Evolutionary conservation across 2,888 invertebrate genomes (phyloP), one percentile per base, ranked within the genome.

Genomic region (Nemoura dubitans): DNA sequence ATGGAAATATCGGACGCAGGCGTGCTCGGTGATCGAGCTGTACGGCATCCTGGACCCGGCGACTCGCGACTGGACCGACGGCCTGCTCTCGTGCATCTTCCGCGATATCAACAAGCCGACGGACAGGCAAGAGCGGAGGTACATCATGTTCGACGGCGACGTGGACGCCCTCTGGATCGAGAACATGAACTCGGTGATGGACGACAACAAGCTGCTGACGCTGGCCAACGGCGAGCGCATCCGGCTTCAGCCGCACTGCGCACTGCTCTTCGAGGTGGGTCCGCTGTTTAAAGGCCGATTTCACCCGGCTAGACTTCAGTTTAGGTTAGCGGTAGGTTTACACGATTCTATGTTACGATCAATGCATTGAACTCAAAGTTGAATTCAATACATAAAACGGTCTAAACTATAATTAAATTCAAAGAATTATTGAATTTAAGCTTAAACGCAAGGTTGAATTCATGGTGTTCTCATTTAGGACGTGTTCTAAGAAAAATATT

Each of bases 101-200:
- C 94, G 98, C 83, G 97, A 97, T 90, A 96, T 98, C 92, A 98
- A 98, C 92, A 95, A 94, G 92, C 96, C 95, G 0, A 92, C 92
- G 0, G 95, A 95, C 26, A 94, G 93, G 89, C 93, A 95, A 88
- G 97, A 97, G 90, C 94, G 95, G 86, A 95, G 95, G 87, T 98
- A 97, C 91, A 97, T 98, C 83, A 92, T 98, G 83, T 98, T 98
- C 92, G 98, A 98, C 90, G 98, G 98, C 0, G 98, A 98, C 90
- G 97, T 98, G 0, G 98, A 98, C 92, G 97, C 98, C 0, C 93
- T 98, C 77, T 98, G 98, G 98, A 97, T 98, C 88, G 98, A 98
- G 92, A 98, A 98, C 92, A 98, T 98, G 97, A 98, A 98, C 92
- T 97, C 98, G 0, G 98, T 98, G 0, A 98, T 98, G 98, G 98